Percentiles rank a stretch among this genome's conserved stretches.
Evolutionary conservation across 2,797 vertebrate species (phyloP).

Genomic region (Xenentodon cancila): DNA sequence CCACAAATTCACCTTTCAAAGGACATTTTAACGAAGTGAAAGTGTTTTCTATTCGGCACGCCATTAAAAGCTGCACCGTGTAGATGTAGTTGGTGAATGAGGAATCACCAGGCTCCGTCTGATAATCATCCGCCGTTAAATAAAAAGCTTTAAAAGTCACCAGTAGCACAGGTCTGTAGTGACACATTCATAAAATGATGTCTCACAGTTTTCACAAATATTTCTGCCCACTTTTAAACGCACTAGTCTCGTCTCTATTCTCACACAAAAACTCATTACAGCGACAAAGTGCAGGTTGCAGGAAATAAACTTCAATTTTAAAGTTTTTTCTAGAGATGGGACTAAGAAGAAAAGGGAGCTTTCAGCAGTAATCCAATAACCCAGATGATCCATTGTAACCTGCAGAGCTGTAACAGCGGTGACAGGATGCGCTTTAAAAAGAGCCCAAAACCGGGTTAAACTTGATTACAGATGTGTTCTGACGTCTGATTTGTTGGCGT

Average conservation of each 20-base stretch:
- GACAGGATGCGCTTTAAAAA: background rate
- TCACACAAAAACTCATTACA: slow-evolving; percentile 9
- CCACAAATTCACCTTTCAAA: background rate
- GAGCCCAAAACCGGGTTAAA: background rate
- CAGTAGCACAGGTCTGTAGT: background rate
- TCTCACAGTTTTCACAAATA: background rate
- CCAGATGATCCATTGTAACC: slow-evolving; percentile 9
- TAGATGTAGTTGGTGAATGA: too few relatives aligned
- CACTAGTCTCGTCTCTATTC: background rate
- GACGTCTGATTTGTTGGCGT: background rate
- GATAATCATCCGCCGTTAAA: background rate
- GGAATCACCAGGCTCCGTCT: too few relatives aligned
- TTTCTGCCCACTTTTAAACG: background rate
- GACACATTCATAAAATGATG: background rate
- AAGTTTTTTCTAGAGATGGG: slow-evolving; percentile 8
- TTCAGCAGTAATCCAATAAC: slow-evolving; percentile 6
- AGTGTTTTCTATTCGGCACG: too few relatives aligned
- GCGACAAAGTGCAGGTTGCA: slow-evolving; percentile 3
- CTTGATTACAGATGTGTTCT: background rate
- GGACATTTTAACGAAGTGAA: too few relatives aligned
- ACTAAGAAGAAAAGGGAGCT: slow-evolving; percentile 2
- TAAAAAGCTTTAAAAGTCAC: slow-evolving; percentile 5
- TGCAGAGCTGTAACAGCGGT: slow-evolving; percentile 9
- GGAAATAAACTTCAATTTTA: background rate
- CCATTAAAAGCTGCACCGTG: too few relatives aligned